Evolutionary conservation across 2,888 invertebrate genomes (phyloP).

Genomic region (Prionchulus punctatus): DNA sequence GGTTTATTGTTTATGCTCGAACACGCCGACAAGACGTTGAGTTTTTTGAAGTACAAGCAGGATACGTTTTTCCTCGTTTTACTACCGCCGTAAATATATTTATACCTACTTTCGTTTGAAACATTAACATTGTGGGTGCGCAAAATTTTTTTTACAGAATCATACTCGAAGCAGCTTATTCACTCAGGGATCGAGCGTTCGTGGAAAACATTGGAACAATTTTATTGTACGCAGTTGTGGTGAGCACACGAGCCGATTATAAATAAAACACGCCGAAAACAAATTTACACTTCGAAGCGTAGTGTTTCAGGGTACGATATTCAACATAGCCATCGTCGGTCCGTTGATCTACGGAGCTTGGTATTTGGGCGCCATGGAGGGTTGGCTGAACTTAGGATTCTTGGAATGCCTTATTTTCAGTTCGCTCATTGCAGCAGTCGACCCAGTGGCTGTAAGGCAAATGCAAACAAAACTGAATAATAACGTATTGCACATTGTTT

Average conservation of each 20-base stretch:
- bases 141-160: constrained; percentile 17
- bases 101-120: neutral
- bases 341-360: constrained; percentile 27
- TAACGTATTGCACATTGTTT: too few species aligned
- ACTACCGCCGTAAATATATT: constrained; percentile 40
- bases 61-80: constrained; percentile 40
- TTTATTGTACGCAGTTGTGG: constrained; percentile 42
- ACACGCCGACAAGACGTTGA: constrained; percentile 11
- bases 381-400: constrained; percentile 14
- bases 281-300: too few species aligned
- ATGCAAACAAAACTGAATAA: too few species aligned
- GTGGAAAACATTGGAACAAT: constrained; percentile 42
- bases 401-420: constrained; percentile 38
- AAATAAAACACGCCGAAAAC: neutral
- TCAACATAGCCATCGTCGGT: constrained; percentile 29
- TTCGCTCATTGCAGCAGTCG: constrained; percentile 43
- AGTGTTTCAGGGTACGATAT: constrained; percentile 27
- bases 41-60: constrained; percentile 33
- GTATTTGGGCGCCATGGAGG: constrained; percentile 28
- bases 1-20: constrained; percentile 35
- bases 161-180: constrained; percentile 43
- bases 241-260: constrained; percentile 23
- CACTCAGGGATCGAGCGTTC: constrained; percentile 42
- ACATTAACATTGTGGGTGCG: neutral
- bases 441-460: constrained; percentile 42